Evolutionary conservation across 2,113 vertebrate genomes (phyloP), one percentile per base, ranked within the genome.

Genomic region (Tricholaema leucomelas): DNA sequence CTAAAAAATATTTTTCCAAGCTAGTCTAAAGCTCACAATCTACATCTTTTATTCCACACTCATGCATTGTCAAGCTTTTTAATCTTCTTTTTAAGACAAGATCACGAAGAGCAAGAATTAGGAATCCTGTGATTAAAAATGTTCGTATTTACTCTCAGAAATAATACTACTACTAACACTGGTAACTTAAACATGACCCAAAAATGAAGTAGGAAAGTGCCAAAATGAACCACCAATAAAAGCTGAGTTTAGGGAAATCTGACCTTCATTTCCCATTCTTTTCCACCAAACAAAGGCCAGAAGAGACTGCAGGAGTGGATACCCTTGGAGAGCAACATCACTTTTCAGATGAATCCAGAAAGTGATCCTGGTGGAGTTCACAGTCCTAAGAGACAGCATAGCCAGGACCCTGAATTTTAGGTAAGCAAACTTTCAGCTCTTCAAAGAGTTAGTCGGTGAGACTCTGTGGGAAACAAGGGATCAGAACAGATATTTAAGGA

Each of bases 31-130:
- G 11, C 2, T 52, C 1, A 31, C 40, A 50, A 85, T 10, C 33
- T 31, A 42, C 31, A 61, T 8, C 20, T 80, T 69, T 48, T 54
- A 76, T 60, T 85, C 35, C 25, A 77, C 10, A 67, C 1, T 5
- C 12, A 33, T 33, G 8, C 3, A 38, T 44, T 0, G 2, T 23
- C 13, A 36, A 6, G 5, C 3, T 20, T 42, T 36, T 56, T 25
- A 15, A 10, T 48, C 25, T 31, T 36, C 20, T 27, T 54, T 81
- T 38, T 21, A 71, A 90, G 23, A 74, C 17, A 80, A 48, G 23
- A 42, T 11, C 27, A 74, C 3, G 2, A 70, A 10, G 3, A 84
- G 15, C 12, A 78, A 13, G 24, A 78, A 91, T 40, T 15, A 75
- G 20, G 36, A 87, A 63, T 31, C 7, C 4, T 76, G 5, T 46